phyloP scores from a whole-genome alignment of 2,113 vertebrate genomes.

The Oryzias curvinotus region DNA sequence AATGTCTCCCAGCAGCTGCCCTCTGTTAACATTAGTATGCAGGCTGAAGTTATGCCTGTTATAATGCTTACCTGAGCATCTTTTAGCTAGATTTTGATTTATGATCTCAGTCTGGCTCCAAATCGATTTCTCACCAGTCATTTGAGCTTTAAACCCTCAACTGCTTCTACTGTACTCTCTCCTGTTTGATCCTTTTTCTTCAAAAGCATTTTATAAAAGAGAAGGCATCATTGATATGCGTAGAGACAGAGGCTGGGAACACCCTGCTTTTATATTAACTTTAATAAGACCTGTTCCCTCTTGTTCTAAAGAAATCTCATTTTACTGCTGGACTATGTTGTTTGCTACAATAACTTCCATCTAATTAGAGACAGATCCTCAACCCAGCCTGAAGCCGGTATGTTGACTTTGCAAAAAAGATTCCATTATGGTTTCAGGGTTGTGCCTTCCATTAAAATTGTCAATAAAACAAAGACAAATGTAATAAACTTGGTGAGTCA shows the following conservation, averaged over 20 bases:
- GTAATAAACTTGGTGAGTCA: neutral
- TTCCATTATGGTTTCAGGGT: constrained; percentile 33
- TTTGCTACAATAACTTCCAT: constrained; percentile 51
- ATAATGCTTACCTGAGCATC: constrained; percentile 23
- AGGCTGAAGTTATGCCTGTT: constrained; percentile 24
- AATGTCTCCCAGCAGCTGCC: constrained; percentile 7
- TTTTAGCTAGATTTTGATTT: constrained; percentile 21
- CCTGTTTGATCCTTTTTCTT: neutral
- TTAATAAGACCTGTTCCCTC: constrained; percentile 48
- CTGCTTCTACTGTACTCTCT: constrained; percentile 3
- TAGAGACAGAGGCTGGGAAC: constrained; percentile 14
- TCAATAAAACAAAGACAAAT: constrained; percentile 6
- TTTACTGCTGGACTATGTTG: constrained; percentile 49
- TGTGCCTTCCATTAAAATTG: constrained; percentile 24
- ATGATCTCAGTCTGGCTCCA: constrained; percentile 10
- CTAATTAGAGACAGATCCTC: constrained; percentile 57
- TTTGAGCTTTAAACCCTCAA: constrained; percentile 6
- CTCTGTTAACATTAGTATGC: constrained; percentile 28
- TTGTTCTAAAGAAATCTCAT: constrained; percentile 35
- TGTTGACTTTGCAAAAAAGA: constrained; percentile 22
- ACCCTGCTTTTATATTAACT: constrained; percentile 31
- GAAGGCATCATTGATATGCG: neutral
- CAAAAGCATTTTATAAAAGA: constrained; percentile 4
- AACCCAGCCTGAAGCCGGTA: constrained; percentile 28
- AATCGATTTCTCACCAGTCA: constrained; percentile 29